Evolutionary conservation across 2,797 vertebrate genomes (phyloP).

Genomic region (Bucorvus abyssinicus): DNA sequence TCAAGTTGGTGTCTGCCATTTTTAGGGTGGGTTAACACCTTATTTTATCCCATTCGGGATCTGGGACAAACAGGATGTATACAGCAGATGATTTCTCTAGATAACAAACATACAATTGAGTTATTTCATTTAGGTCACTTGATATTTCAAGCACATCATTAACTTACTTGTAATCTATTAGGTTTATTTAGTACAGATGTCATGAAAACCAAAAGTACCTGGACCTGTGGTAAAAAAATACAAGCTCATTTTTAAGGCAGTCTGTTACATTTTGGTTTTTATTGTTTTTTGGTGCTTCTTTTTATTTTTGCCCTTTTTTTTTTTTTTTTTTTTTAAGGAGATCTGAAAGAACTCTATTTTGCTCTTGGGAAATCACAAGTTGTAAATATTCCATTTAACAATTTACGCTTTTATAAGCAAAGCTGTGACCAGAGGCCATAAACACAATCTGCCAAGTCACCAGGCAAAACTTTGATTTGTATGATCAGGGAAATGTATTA

Average conservation of each 20-base stretch:
- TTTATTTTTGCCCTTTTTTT: background rate
- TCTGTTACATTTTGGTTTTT: background rate
- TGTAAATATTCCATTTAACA: slow-evolving; percentile 52
- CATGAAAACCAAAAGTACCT: background rate
- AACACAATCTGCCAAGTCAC: slow-evolving; percentile 26
- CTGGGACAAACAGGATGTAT: background rate
- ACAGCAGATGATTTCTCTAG: background rate
- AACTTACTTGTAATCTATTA: background rate
- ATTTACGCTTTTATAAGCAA: slow-evolving; percentile 43
- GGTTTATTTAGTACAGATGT: background rate
- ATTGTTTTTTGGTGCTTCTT: background rate
- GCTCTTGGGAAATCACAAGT: slow-evolving; percentile 41
- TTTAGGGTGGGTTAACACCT: background rate
- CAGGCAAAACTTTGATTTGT: slow-evolving; percentile 33
- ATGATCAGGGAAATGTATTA: background rate
- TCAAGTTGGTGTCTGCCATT: background rate
- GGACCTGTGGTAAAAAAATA: background rate
- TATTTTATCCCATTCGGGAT: background rate
- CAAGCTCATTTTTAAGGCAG: background rate
- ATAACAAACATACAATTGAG: background rate
- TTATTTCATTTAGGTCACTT: background rate
- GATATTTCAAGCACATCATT: background rate
- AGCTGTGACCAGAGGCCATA: slow-evolving; percentile 41
- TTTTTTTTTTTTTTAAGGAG: background rate
- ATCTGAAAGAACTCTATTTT: slow-evolving; percentile 3